These are phyloP conservation scores for Phalanger gymnotis DNA, from an alignment of 2,797 vertebrate species.

Conservation along the genomic window DNA sequence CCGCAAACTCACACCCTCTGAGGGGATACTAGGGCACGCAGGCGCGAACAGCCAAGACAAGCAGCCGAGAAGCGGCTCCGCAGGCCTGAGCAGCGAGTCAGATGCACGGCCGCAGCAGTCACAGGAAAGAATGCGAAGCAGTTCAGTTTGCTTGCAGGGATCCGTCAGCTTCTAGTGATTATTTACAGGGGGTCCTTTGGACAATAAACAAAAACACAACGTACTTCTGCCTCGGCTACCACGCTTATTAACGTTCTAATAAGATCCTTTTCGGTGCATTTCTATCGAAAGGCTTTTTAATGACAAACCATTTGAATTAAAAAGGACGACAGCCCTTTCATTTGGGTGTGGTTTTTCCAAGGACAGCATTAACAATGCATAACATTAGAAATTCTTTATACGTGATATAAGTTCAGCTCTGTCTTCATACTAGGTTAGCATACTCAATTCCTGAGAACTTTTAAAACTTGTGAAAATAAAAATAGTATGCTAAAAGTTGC, in stretches of 20 bases:
- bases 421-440: slow-evolving; percentile 22
- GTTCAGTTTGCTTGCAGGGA: neutral
- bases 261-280: neutral
- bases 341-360: neutral
- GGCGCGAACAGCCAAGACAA: neutral
- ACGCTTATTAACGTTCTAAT: neutral
- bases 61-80: neutral
- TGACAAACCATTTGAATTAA: neutral
- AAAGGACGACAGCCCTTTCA: neutral
- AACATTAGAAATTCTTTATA: neutral
- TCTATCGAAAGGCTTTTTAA: neutral
- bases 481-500: neutral
- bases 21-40: rapidly evolving
- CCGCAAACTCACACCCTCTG: neutral
- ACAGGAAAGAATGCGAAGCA: neutral
- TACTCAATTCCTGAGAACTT: slow-evolving; percentile 29
- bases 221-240: neutral
- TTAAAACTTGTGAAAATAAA: slow-evolving; percentile 29
- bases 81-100: neutral
- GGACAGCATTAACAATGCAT: slow-evolving; percentile 20
- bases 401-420: slow-evolving; percentile 6
- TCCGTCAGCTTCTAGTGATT: neutral
- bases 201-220: neutral
- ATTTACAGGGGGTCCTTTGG: neutral
- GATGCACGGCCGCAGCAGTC: neutral